Conservation (phyloP, 2,113 vertebrate genomes). For the Columba janthina region DNA sequence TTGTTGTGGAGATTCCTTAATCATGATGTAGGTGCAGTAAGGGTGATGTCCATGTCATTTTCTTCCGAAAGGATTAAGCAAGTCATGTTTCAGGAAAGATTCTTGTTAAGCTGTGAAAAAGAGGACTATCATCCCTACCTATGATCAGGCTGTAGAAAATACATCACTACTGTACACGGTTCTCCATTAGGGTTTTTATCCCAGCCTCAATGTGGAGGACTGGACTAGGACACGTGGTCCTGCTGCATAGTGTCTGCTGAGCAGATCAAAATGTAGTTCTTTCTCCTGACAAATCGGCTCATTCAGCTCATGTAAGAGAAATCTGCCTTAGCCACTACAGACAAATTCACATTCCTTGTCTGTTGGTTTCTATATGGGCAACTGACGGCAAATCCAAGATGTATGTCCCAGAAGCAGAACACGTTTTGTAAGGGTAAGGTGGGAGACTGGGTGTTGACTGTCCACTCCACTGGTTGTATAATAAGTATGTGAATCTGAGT, state of each 20-base stretch:
- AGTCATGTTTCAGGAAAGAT: neutral
- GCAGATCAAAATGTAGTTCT: neutral
- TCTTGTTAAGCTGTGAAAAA: neutral
- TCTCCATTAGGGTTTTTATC: neutral
- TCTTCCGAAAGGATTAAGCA: neutral
- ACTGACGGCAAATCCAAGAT: neutral
- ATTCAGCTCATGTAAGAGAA: neutral
- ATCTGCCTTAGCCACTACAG: neutral
- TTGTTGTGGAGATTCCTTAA: neutral
- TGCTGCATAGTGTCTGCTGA: neutral
- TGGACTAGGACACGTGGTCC: accelerated
- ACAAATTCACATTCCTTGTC: neutral
- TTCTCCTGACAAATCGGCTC: neutral
- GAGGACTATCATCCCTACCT: neutral
- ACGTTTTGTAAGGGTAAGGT: neutral
- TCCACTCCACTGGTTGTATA: neutral
- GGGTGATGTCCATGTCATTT: neutral
- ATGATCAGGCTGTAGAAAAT: neutral
- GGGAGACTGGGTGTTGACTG: neutral
- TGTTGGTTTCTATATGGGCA: neutral
- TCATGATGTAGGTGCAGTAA: neutral
- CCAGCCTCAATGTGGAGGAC: neutral
- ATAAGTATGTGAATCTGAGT: neutral
- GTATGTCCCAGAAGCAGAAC: neutral
- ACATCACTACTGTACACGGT: neutral